A percentile compares a stretch with the other conserved stretches of the same genome.
These are phyloP conservation scores for Myioborus melanocephalus DNA, from an alignment of 2,797 vertebrate genomes.

Conservation along the genomic window DNA sequence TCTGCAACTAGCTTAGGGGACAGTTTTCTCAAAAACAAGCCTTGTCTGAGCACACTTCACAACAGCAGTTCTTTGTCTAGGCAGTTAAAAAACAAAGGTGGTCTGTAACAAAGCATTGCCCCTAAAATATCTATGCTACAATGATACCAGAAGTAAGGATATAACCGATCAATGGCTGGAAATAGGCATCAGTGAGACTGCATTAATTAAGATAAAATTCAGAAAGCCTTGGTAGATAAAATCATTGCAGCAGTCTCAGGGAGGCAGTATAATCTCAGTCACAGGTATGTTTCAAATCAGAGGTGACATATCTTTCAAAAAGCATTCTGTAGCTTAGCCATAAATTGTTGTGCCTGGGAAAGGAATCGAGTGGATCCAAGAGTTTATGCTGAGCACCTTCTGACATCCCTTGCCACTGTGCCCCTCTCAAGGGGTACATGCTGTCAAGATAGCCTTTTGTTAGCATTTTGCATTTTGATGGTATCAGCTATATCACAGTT, in stretches of 20 bases:
- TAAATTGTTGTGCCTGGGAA: not conserved
- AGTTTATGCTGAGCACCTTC: not conserved
- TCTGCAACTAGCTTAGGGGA: not conserved
- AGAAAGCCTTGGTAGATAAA: not conserved
- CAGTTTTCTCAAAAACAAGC: not conserved
- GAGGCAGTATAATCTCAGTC: not conserved
- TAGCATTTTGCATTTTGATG: conserved; percentile 29
- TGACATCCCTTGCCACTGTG: not conserved
- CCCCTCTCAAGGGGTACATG: not conserved
- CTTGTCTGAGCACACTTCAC: not conserved
- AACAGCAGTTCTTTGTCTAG: not conserved
- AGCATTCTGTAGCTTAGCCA: not conserved
- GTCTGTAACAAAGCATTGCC: not conserved
- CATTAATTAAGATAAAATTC: not conserved
- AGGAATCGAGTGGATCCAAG: not conserved
- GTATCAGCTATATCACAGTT: conserved; percentile 26
- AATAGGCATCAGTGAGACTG: not conserved
- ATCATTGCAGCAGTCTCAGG: not conserved
- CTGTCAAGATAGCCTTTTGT: conserved; percentile 7
- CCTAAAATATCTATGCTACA: not conserved
- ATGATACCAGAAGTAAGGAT: not conserved
- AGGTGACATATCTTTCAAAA: not conserved
- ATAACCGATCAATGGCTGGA: rapidly evolving
- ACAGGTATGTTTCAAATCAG: not conserved
- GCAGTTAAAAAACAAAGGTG: not conserved